Evolutionary conservation across 2,888 invertebrate species (phyloP).

Genomic region (Dryocosmus kuriphilus): DNA sequence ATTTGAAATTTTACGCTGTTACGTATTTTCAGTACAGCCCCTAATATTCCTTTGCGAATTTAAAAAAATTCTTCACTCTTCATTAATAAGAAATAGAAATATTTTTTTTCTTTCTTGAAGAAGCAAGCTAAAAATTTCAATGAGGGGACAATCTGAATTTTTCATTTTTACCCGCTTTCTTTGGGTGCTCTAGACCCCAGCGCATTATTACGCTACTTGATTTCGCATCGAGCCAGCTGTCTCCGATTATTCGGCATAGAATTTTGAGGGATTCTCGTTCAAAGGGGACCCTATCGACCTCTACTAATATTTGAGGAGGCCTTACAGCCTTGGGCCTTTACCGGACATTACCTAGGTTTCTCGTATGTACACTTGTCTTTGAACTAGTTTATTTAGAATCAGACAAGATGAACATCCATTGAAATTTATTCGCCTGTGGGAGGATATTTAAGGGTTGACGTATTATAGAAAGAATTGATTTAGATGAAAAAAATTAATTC

Average conservation of each 20-base stretch:
- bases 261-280: conserved; percentile 70
- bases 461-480: background rate
- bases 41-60: too few relatives aligned
- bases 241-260: conserved; percentile 75
- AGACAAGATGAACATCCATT: background rate
- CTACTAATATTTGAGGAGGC: conserved; percentile 75
- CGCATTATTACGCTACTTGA: conserved; percentile 77
- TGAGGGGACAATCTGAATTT: conserved; percentile 52
- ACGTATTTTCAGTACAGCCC: too few relatives aligned
- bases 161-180: conserved; percentile 53
- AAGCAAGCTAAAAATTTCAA: conserved; percentile 12
- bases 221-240: conserved; percentile 75
- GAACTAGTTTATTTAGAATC: conserved; percentile 10
- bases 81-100: background rate
- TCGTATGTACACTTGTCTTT: conserved; percentile 29
- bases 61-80: too few relatives aligned
- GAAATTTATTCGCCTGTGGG: conserved; percentile 9
- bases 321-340: conserved; percentile 60
- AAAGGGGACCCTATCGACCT: conserved; percentile 72
- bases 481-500: background rate
- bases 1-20: too few relatives aligned
- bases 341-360: conserved; percentile 59
- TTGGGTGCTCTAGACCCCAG: conserved; percentile 57
- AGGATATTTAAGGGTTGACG: background rate
- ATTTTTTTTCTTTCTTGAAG: background rate